These are phyloP conservation scores for Dipodomys spectabilis DNA, from an alignment of 2,113 vertebrate species.

Conservation along the genomic window DNA sequence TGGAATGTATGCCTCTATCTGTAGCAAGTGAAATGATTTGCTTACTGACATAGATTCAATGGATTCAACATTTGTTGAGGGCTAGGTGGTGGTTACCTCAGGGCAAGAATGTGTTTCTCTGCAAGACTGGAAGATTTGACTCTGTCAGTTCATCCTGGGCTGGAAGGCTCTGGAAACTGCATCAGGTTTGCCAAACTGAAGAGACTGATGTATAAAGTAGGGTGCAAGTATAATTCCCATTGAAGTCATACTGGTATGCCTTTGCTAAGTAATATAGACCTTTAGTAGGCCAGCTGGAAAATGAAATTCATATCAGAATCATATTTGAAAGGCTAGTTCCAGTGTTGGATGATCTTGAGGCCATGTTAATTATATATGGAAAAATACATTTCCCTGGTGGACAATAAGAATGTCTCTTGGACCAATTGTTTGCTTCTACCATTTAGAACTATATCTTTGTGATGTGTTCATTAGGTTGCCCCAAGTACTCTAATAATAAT, in stretches of 20 bases:
- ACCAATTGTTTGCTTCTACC: neutral
- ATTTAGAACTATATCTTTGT: neutral
- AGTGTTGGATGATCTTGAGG: neutral
- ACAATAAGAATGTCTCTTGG: neutral
- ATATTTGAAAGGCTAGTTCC: neutral
- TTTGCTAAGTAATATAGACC: neutral
- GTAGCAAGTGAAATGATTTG: neutral
- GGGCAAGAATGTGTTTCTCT: neutral
- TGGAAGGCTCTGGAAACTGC: neutral
- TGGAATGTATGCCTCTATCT: neutral
- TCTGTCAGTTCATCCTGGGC: neutral
- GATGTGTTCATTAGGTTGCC: neutral
- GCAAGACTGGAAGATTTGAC: neutral
- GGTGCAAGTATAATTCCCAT: neutral
- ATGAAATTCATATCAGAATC: neutral
- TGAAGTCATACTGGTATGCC: neutral
- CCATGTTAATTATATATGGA: neutral
- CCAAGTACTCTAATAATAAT: neutral
- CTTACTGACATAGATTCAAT: neutral
- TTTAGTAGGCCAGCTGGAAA: neutral
- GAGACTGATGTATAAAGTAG: neutral
- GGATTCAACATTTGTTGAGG: neutral
- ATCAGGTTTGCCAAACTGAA: neutral
- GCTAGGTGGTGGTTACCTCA: neutral
- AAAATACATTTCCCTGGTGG: neutral